These are phyloP conservation scores for Apotomis betuletana DNA, from an alignment of 2,888 invertebrate species.

Conservation along the genomic window DNA sequence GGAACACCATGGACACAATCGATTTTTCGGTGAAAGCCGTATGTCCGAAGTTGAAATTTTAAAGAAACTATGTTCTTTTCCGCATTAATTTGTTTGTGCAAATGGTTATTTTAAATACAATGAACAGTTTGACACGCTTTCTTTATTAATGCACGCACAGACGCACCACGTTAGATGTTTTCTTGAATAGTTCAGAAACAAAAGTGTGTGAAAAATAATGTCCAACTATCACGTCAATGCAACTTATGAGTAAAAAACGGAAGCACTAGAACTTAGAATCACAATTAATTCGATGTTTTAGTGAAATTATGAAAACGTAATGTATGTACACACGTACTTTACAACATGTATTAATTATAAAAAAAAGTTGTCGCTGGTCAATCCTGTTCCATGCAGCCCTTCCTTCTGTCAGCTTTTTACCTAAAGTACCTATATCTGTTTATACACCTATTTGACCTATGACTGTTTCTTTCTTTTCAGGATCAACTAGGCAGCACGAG, in stretches of 20 bases:
- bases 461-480: conserved; percentile 59
- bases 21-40: conserved; percentile 63
- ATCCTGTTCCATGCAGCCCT: too few relatives aligned
- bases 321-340: too few relatives aligned
- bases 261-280: too few relatives aligned
- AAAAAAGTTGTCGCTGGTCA: too few relatives aligned
- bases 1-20: conserved; percentile 62
- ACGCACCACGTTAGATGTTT: neutral
- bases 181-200: neutral
- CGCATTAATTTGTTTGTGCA: conserved; percentile 15
- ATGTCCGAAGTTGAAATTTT: conserved; percentile 30
- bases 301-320: too few relatives aligned
- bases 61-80: conserved; percentile 7
- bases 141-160: neutral
- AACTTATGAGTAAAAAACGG: too few relatives aligned
- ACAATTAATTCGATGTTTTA: too few relatives aligned
- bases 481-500: conserved; percentile 54
- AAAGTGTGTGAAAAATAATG: neutral
- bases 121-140: conserved; percentile 13
- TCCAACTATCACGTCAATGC: too few relatives aligned
- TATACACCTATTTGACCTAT: conserved; percentile 24
- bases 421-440: neutral
- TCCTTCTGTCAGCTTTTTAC: too few relatives aligned
- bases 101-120: conserved; percentile 29
- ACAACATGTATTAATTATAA: too few relatives aligned